Evolutionary conservation across 2,888 invertebrate genomes (phyloP).

Genomic region (Auanema freiburgensis): DNA sequence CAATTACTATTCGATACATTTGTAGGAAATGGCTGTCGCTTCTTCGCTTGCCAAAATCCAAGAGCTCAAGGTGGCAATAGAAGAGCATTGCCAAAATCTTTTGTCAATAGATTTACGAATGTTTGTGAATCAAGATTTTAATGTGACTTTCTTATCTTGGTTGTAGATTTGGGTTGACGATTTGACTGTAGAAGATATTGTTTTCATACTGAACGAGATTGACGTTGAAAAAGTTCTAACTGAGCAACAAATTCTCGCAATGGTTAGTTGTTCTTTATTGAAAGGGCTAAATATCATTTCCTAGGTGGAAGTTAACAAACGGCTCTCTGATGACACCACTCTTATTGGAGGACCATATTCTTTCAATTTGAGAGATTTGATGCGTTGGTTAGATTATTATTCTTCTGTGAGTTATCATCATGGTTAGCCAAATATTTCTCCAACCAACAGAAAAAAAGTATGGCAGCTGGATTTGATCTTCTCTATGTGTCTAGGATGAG

Average conservation of each 20-base stretch:
- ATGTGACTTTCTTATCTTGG: no score
- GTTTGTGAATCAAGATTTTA: constrained; percentile 69
- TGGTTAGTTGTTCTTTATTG: constrained; percentile 21
- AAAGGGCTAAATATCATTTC: no score
- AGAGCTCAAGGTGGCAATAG: constrained; percentile 91
- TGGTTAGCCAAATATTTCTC: neutral
- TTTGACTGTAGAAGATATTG: constrained; percentile 43
- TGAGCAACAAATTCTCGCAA: constrained; percentile 22
- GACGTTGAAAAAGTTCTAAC: constrained; percentile 24
- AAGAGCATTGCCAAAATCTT: constrained; percentile 91
- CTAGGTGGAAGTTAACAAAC: constrained; percentile 14
- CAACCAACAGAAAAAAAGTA: constrained; percentile 43
- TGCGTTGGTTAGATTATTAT: constrained; percentile 81
- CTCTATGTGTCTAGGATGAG: constrained; percentile 87
- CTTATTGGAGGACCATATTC: constrained; percentile 87
- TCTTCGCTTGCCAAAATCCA: constrained; percentile 98
- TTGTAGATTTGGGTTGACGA: constrained; percentile 50
- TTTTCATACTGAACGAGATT: constrained; percentile 35
- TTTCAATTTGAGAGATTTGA: constrained; percentile 91
- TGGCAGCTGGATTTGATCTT: constrained; percentile 72
- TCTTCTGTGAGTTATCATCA: constrained; percentile 20
- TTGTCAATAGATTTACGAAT: constrained; percentile 93
- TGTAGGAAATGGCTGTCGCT: constrained; percentile 72
- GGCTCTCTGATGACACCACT: constrained; percentile 20
- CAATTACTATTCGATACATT: neutral